phyloP scores from a whole-genome alignment of 2,888 invertebrate genomes.

The Willowsia nigromaculata region DNA sequence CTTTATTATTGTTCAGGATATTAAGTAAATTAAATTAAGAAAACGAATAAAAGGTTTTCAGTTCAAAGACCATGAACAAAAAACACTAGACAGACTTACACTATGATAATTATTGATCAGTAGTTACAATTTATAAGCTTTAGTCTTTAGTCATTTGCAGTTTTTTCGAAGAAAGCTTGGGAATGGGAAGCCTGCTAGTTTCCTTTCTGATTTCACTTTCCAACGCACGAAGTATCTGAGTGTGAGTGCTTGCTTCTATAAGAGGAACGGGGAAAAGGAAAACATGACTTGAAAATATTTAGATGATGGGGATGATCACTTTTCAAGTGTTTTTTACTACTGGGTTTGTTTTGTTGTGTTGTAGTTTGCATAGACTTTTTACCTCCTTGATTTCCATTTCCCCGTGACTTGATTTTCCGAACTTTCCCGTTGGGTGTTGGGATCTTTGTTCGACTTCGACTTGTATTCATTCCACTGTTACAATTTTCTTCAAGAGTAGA shows the following conservation, averaged over 20 bases:
- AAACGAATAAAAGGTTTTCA: no score
- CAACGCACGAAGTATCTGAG: neutral
- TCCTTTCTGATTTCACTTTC: constrained; percentile 42
- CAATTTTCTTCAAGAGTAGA: no score
- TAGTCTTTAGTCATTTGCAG: no score
- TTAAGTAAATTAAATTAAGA: no score
- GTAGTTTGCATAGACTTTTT: neutral
- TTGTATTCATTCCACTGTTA: neutral
- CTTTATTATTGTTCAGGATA: no score
- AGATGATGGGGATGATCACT: no score
- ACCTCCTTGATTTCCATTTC: neutral
- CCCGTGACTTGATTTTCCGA: constrained; percentile 2
- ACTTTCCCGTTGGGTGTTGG: neutral
- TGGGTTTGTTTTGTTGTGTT: neutral
- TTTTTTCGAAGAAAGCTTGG: no score
- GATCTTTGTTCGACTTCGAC: neutral
- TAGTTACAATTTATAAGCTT: no score
- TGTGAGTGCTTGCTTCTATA: neutral
- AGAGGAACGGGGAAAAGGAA: neutral
- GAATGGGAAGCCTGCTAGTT: neutral
- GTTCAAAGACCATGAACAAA: no score
- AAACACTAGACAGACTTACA: no score
- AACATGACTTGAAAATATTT: neutral
- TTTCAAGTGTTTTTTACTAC: no score
- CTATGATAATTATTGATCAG: no score